A percentile compares a stretch with the other conserved stretches of the same genome.
These are phyloP conservation scores for Hippocampus abdominalis DNA, from an alignment of 2,113 vertebrate genomes.

Conservation along the genomic window DNA sequence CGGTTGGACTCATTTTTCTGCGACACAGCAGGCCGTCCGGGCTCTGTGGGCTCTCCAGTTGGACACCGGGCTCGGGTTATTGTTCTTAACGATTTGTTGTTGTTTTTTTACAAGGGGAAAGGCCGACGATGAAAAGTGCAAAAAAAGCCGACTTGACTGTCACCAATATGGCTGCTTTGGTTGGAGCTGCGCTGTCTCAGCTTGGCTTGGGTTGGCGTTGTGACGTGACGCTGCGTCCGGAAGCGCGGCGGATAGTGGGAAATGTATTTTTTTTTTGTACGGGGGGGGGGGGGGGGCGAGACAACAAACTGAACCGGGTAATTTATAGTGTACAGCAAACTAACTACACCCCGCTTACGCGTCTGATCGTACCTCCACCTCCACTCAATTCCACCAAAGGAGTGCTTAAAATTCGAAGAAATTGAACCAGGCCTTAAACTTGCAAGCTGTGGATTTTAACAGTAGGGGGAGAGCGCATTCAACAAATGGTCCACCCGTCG, in stretches of 20 bases:
- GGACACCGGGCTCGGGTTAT: slow-evolving; percentile 37
- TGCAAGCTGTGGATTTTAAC: not conserved
- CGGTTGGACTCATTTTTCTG: slow-evolving; percentile 88
- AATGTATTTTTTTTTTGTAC: slow-evolving; percentile 49
- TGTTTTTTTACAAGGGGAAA: not conserved
- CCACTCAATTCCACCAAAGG: not conserved
- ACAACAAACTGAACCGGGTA: not conserved
- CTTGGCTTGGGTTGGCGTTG: slow-evolving; percentile 57
- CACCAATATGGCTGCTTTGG: slow-evolving; percentile 77
- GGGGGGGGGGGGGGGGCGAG: too few species aligned
- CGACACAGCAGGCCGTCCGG: slow-evolving; percentile 65
- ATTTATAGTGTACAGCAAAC: not conserved
- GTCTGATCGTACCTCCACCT: not conserved
- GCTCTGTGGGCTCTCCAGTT: slow-evolving; percentile 50
- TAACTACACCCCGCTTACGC: not conserved
- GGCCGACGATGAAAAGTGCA: slow-evolving; percentile 66
- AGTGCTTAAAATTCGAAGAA: not conserved
- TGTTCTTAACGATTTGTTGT: slow-evolving; percentile 26
- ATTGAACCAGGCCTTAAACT: slow-evolving; percentile 3
- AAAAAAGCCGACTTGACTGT: slow-evolving; percentile 69
- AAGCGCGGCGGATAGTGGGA: slow-evolving; percentile 45
- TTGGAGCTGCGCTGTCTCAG: slow-evolving; percentile 51
- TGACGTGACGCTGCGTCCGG: slow-evolving; percentile 38
- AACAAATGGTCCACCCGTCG: slow-evolving; percentile 23
- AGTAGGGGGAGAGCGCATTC: slow-evolving; percentile 45